Conservation (phyloP, 1,140 invertebrate genomes). For the Drosophila rhopaloa region DNA sequence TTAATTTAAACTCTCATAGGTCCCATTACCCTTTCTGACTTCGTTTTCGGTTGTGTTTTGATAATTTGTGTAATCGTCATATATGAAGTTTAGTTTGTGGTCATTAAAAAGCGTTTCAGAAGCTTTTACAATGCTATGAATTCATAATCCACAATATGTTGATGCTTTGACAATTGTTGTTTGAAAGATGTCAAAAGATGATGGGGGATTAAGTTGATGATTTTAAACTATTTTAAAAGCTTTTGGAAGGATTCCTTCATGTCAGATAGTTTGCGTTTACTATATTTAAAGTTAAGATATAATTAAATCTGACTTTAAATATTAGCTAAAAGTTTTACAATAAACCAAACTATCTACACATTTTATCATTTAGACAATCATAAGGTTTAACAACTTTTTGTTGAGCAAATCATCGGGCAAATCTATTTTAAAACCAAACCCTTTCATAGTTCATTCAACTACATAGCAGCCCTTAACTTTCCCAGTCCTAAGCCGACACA, state of each 20-base stretch:
- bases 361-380: slow-evolving; percentile 10
- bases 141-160: slow-evolving; percentile 40
- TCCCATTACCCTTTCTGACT: slow-evolving; percentile 5
- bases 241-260: background rate
- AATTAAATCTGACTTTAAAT: background rate
- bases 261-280: background rate
- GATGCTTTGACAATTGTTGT: slow-evolving; percentile 17
- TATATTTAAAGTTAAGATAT: background rate
- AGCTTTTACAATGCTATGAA: slow-evolving; percentile 31
- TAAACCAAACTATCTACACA: slow-evolving; percentile 6
- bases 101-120: slow-evolving; percentile 57
- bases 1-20: slow-evolving; percentile 65
- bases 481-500: slow-evolving; percentile 30
- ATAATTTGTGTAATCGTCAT: slow-evolving; percentile 65
- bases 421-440: slow-evolving; percentile 35
- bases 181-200: slow-evolving; percentile 3
- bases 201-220: background rate
- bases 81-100: slow-evolving; percentile 48
- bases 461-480: slow-evolving; percentile 14
- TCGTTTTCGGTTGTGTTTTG: slow-evolving; percentile 12
- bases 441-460: slow-evolving; percentile 56
- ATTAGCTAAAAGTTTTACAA: background rate
- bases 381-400: slow-evolving; percentile 29
- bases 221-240: background rate
- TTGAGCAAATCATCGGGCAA: slow-evolving; percentile 31